phyloP scores from a whole-genome alignment of 2,888 invertebrate species.

The Papilio elwesi region DNA sequence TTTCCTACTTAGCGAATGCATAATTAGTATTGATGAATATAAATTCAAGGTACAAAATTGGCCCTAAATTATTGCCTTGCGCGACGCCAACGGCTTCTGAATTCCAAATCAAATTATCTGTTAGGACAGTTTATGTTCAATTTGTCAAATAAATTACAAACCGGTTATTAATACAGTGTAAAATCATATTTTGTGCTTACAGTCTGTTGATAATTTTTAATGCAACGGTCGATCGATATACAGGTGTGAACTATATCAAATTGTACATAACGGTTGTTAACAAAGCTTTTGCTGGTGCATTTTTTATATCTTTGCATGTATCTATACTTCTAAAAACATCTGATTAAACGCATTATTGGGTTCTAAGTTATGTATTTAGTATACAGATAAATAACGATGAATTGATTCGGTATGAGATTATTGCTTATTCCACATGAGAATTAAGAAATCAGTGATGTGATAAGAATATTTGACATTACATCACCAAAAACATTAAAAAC shows the following conservation, averaged over 20 bases:
- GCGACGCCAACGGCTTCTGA: background rate
- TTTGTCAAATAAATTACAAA: conserved; percentile 28
- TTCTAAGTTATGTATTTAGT: no score
- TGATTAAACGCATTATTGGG: no score
- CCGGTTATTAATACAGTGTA: conserved; percentile 4
- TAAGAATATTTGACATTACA: no score
- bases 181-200: background rate
- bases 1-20: background rate
- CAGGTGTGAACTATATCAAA: conserved; percentile 1
- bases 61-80: conserved; percentile 13
- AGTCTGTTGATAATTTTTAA: conserved; percentile 3
- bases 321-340: no score
- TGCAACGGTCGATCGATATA: background rate
- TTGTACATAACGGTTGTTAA: background rate
- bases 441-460: no score
- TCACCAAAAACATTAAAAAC: background rate
- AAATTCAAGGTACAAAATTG: background rate
- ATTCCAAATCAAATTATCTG: conserved; percentile 28
- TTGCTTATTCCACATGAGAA: no score
- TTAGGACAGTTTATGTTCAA: conserved; percentile 29
- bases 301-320: no score
- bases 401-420: no score
- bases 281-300: background rate
- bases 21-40: conserved; percentile 5
- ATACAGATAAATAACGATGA: no score